These are phyloP conservation scores for Criorhina ranunculi DNA, from an alignment of 2,888 invertebrate genomes.

Conservation along the genomic window DNA sequence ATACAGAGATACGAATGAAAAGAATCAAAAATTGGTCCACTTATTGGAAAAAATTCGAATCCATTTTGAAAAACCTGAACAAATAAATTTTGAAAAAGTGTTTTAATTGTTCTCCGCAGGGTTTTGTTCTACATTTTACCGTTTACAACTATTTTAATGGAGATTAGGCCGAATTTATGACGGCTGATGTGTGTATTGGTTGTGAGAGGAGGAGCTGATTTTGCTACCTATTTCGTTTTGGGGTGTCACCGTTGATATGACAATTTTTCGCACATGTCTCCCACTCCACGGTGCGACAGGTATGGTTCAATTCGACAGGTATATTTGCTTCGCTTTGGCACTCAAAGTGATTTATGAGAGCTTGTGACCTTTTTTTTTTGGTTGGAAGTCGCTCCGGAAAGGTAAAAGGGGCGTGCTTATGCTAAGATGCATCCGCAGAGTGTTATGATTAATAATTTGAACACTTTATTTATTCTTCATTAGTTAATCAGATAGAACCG, in stretches of 20 bases:
- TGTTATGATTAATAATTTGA: constrained; percentile 44
- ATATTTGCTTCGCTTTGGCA: constrained; percentile 14
- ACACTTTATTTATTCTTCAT: constrained; percentile 50
- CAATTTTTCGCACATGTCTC: constrained; percentile 61
- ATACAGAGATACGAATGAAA: constrained; percentile 26
- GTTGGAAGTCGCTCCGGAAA: constrained; percentile 6
- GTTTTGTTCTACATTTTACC: constrained; percentile 51
- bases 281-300: constrained; percentile 50
- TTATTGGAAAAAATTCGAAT: constrained; percentile 26
- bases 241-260: constrained; percentile 62
- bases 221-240: constrained; percentile 28
- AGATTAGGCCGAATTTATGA: constrained; percentile 50
- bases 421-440: constrained; percentile 10
- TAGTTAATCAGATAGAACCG: constrained; percentile 10
- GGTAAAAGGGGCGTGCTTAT: constrained; percentile 62
- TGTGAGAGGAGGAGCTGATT: constrained; percentile 61
- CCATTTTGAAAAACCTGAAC: constrained; percentile 29
- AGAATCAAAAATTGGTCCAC: constrained; percentile 53
- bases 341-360: constrained; percentile 65
- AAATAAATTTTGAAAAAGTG: constrained; percentile 24
- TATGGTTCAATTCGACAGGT: constrained; percentile 22
- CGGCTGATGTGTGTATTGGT: constrained; percentile 16
- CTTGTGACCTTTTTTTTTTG: constrained; percentile 55
- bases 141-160: constrained; percentile 58
- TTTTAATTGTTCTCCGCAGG: constrained; percentile 42